Evolutionary conservation across 2,888 invertebrate genomes (phyloP).

Genomic region (Antitype chi): DNA sequence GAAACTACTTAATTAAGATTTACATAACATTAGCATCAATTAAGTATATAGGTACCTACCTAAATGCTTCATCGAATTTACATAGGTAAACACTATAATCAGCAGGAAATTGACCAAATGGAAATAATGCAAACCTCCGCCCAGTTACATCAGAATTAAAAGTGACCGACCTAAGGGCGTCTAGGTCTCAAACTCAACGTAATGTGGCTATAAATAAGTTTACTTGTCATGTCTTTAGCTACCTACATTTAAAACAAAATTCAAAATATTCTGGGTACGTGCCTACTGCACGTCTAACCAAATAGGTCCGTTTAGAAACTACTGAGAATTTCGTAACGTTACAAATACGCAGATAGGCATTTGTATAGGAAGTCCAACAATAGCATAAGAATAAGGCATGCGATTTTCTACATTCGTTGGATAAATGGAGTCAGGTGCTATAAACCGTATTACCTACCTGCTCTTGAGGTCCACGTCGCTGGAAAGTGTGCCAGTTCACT

Average conservation of each 20-base stretch:
- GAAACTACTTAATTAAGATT: slow-evolving; percentile 11
- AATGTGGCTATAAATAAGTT: neutral
- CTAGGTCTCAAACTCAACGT: neutral
- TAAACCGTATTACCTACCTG: slow-evolving; percentile 51
- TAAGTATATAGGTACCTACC: slow-evolving; percentile 13
- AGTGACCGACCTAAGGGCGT: slow-evolving; percentile 9
- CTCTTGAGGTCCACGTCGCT: slow-evolving; percentile 74
- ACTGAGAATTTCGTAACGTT: slow-evolving; percentile 42
- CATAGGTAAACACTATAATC: slow-evolving; percentile 17
- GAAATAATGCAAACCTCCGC: slow-evolving; percentile 17
- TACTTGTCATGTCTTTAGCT: neutral
- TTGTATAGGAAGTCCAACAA: slow-evolving; percentile 60
- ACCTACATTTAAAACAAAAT: neutral
- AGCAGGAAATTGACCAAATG: slow-evolving; percentile 36
- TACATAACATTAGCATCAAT: slow-evolving; percentile 30
- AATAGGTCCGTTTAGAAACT: slow-evolving; percentile 47
- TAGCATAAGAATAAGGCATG: slow-evolving; percentile 70
- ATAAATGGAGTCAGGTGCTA: slow-evolving; percentile 71
- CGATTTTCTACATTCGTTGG: slow-evolving; percentile 67
- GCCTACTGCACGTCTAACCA: slow-evolving; percentile 10
- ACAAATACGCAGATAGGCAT: slow-evolving; percentile 49
- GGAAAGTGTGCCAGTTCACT: slow-evolving; percentile 80
- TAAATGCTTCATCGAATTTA: slow-evolving; percentile 17
- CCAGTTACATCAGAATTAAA: slow-evolving; percentile 35
- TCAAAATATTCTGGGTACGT: slow-evolving; percentile 27